These are phyloP conservation scores for Dryobates pubescens DNA, from an alignment of 2,797 vertebrate genomes.

Conservation along the genomic window DNA sequence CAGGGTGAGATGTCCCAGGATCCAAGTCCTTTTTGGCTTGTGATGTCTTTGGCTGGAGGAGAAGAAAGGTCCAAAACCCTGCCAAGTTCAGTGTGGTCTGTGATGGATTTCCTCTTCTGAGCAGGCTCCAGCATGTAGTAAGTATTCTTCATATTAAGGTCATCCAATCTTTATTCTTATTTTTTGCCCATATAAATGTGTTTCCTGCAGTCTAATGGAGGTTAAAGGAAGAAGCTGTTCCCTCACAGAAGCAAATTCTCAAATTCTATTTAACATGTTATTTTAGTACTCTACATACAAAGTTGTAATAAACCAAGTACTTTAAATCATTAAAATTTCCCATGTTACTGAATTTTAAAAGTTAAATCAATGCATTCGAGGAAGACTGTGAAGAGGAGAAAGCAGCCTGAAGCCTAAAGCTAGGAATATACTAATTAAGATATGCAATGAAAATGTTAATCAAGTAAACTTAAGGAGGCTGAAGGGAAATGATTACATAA, in stretches of 20 bases:
- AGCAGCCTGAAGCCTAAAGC: conserved; percentile 28
- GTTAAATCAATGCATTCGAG: background rate
- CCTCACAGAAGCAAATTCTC: background rate
- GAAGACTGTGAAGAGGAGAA: background rate
- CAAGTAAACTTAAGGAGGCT: conserved; percentile 24
- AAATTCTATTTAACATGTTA: background rate
- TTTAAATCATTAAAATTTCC: background rate
- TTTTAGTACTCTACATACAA: background rate
- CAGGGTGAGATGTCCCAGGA: too few species aligned
- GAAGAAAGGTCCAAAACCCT: too few species aligned
- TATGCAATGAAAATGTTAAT: conserved; percentile 65
- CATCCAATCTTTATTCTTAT: background rate
- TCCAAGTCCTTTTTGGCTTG: too few species aligned
- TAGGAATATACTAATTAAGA: conserved; percentile 57
- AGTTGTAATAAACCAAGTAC: background rate
- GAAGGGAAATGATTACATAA: conserved; percentile 1
- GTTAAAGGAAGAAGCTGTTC: background rate
- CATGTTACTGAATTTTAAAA: background rate
- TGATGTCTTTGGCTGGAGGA: too few species aligned
- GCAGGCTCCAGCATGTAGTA: too few species aligned
- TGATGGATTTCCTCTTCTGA: too few species aligned
- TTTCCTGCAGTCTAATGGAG: background rate
- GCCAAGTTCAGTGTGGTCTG: too few species aligned
- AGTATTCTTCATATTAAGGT: background rate
- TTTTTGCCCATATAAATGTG: background rate